Base-by-base conservation (phyloP, 2,797 vertebrate species). In the Chaetophractus vellerosus region DNA sequence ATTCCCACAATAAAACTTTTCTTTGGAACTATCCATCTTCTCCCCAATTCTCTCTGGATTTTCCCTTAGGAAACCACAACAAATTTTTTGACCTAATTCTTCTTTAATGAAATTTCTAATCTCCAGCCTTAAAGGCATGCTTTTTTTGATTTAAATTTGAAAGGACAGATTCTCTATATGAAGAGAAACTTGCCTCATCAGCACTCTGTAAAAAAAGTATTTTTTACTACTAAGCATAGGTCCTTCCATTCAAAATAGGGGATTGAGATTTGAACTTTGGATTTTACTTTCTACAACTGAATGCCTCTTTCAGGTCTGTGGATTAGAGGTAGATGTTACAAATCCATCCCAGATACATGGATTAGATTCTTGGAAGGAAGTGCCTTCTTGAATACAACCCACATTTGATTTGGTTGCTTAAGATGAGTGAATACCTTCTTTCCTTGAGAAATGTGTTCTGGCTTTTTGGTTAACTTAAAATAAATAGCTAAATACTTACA, bases 371-470 rank as follows among this genome's bases (percentile, higher is more conserved):
- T 66, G 18, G 10, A 76, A 68, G 12, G 16, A 74, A 79, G 23
- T 59, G 12, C 16, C 28, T 50, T 59, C 52, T 28, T 33, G 57
- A 66, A 45, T 45, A 76, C 19, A 71, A 90, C 28, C n/a, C 11
- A n/a, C 21, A 36, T 24, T 84, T 31, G 4, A 5, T 10, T 6
- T 2, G 9, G n/a, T 38, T 72, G 78, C 68, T 91, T 63, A 80
- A 80, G 31, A 15, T 79, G 50, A 86, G 23, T 76, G 66, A 95
- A 48, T 71, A 79, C 2, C 38, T 92, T 88, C 87, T 26, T 81
- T 80, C 59, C 52, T 57, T 61, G 52, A 93, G 69, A 94, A 81
- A 95, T 63, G 16, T 48, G 61, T 88, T 38, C 66, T 66, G 81
- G 61, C 15, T 90, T 63, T 82, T 48, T 24, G 6, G 2, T 33